Evolutionary conservation across 2,888 invertebrate genomes (phyloP), one percentile per base, ranked within the genome.

Genomic region (Drosophila dives): DNA sequence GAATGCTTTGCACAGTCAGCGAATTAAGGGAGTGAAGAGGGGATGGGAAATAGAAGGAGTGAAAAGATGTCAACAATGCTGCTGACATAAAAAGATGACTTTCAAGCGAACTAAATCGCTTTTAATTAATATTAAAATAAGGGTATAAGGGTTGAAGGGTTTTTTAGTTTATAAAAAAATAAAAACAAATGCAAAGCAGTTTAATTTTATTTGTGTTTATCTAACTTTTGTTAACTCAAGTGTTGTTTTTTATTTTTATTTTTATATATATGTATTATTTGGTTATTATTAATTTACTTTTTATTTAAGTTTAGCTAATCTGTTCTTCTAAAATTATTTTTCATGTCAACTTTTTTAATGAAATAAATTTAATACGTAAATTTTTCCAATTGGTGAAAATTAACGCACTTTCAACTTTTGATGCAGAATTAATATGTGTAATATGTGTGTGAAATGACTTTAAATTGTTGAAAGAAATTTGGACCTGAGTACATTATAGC

Each of bases 1-100:
- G 56, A 60, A 71, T 67, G 71, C 51, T 63, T 71, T 67, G 15
- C 29, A 8, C 58, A 53, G 42, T 40, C 58, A 17, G 23, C 51
- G 42, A 54, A 42, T 51, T 29, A 17, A 1, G 7, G 56, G 20
- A 7, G 15, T 6, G 23, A 36, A n/a, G 29, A 36, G 42, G 8
- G 38, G 33, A 48, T 42, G 49, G 29, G 40, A 49, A 74, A 42
- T 20, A 26, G 50, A 65, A 65, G 40, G 69, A 45, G 53, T 40
- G 61, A 68, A 61, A 38, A 20, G 7, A 26, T 42, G 40, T 11
- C 20, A 51, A 68, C 26, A 62, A 56, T 36, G 23, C 33, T 45
- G 49, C 17, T 40, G 36, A 29, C 7, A 49, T 17, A 51, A 20
- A 58, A 11, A 17, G 20, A 8, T 40, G 40, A 40, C 10, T 40